phyloP scores from a whole-genome alignment of 2,113 vertebrate genomes.

The Tychaedon coryphoeus region DNA sequence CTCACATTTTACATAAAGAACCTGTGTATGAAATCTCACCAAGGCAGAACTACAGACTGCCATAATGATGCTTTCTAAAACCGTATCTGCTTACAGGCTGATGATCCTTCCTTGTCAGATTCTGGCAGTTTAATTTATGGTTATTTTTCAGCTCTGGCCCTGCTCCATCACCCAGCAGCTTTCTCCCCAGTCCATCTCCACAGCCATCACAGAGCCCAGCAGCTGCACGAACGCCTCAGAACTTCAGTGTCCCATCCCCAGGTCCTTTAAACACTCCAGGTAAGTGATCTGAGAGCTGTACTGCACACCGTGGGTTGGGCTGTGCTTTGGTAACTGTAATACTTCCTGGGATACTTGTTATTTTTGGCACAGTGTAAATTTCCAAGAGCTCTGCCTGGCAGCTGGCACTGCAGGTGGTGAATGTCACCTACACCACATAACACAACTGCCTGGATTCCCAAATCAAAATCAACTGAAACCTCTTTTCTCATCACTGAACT shows the following conservation, averaged over 20 bases:
- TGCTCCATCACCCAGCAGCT: constrained; percentile 91
- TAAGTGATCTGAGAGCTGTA: constrained; percentile 38
- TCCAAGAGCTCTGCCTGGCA: neutral
- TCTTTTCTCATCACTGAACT: neutral
- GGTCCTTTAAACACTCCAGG: constrained; percentile 96
- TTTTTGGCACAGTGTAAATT: neutral
- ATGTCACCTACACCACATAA: neutral
- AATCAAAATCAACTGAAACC: neutral
- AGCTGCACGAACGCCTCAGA: constrained; percentile 89
- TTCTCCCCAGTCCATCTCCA: constrained; percentile 95
- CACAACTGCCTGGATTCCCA: neutral
- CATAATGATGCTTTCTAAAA: neutral
- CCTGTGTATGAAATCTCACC: neutral
- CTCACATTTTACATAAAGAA: neutral
- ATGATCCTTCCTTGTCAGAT: neutral
- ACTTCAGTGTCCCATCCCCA: constrained; percentile 92
- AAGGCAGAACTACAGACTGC: neutral
- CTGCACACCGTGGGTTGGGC: neutral
- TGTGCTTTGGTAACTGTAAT: neutral
- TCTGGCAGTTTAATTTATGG: neutral
- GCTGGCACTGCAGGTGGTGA: neutral
- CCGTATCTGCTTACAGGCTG: neutral
- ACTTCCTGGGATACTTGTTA: neutral
- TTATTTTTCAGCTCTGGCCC: constrained; percentile 85
- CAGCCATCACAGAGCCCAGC: constrained; percentile 94